These are phyloP conservation scores for Caenorhabditis wallacei DNA, from an alignment of 2,888 invertebrate species.

Conservation along the genomic window DNA sequence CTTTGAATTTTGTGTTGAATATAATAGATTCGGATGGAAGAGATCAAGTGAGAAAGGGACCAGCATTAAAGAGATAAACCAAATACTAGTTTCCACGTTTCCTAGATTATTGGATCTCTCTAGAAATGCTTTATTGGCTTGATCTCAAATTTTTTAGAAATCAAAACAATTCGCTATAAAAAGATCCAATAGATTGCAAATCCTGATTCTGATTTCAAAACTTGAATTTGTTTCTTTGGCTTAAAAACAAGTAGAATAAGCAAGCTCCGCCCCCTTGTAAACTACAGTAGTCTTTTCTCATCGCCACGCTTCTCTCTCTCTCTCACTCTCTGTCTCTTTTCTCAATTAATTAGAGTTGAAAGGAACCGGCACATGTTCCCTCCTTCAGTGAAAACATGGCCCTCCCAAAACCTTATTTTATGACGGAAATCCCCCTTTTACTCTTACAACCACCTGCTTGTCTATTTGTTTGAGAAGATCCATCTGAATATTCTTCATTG, in stretches of 20 bases:
- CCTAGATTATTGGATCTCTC: too few relatives aligned
- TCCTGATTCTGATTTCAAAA: too few relatives aligned
- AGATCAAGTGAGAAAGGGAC: not conserved
- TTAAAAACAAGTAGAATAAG: too few relatives aligned
- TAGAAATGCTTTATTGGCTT: too few relatives aligned
- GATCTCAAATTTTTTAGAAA: too few relatives aligned
- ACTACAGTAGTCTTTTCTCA: conserved; percentile 20
- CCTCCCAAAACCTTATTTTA: conserved; percentile 25
- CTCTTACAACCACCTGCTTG: conserved; percentile 40
- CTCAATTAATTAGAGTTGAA: conserved; percentile 61
- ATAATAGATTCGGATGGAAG: not conserved
- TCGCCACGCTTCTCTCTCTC: not conserved
- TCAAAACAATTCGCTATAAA: too few relatives aligned
- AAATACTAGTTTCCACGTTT: too few relatives aligned
- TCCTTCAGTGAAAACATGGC: conserved; percentile 29
- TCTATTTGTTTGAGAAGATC: not conserved
- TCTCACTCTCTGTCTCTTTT: conserved; percentile 7
- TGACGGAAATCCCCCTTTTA: conserved; percentile 19
- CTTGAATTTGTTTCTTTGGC: too few relatives aligned
- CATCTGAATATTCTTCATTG: not conserved
- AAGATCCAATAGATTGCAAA: too few relatives aligned
- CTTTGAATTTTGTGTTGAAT: conserved; percentile 22
- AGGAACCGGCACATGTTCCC: conserved; percentile 50
- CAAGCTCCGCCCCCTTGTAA: too few relatives aligned
- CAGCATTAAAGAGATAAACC: too few relatives aligned